Evolutionary conservation across 2,113 vertebrate genomes (phyloP).

Genomic region (Ranitomeya imitator): DNA sequence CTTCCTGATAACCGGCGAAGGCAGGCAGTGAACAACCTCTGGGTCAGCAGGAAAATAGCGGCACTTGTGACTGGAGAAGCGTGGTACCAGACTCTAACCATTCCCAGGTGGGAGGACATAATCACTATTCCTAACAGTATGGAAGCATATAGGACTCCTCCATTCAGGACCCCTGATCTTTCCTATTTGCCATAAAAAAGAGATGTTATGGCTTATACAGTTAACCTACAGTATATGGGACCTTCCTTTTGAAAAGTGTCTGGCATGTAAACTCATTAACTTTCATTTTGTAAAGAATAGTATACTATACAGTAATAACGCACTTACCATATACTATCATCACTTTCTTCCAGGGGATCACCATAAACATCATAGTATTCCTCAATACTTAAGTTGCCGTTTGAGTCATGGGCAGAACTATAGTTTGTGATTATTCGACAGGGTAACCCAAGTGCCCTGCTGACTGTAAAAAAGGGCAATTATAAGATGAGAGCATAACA

Average conservation of each 20-base stretch:
- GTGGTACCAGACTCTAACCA: too few species aligned
- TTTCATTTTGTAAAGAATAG: neutral
- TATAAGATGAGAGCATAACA: neutral
- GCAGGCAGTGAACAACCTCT: too few species aligned
- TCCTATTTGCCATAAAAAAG: too few species aligned
- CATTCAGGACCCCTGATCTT: too few species aligned
- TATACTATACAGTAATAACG: neutral
- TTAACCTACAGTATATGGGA: neutral
- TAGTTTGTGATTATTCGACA: constrained; percentile 77
- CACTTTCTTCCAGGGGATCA: constrained; percentile 61
- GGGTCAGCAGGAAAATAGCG: too few species aligned
- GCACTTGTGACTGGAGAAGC: too few species aligned
- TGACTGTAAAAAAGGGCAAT: constrained; percentile 61
- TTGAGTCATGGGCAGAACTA: constrained; percentile 77
- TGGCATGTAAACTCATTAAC: neutral
- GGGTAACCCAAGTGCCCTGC: constrained; percentile 74
- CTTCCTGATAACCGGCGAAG: too few species aligned
- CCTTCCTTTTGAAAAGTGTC: neutral
- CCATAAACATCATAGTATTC: constrained; percentile 69
- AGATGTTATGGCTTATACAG: neutral
- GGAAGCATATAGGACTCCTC: too few species aligned
- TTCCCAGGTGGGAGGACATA: too few species aligned
- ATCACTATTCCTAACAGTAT: too few species aligned
- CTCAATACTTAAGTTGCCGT: constrained; percentile 74
- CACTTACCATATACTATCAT: constrained; percentile 75